phyloP scores from a whole-genome alignment of 1,140 invertebrate genomes.

The Amyelois transitella region DNA sequence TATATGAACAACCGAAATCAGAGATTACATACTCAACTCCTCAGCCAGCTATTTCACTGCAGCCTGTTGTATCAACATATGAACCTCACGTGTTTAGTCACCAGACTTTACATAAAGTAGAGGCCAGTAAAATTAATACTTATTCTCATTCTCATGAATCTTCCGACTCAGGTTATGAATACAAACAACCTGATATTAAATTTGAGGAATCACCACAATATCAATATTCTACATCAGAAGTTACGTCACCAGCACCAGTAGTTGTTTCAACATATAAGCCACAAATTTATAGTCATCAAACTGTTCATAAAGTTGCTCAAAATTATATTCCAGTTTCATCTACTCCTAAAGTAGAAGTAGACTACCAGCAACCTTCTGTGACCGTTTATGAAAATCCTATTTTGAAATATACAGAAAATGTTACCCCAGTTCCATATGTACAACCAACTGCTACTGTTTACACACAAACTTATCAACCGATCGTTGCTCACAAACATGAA shows the following conservation, averaged over 20 bases:
- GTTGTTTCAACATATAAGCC: slow-evolving; percentile 14
- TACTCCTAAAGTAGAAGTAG: slow-evolving; percentile 11
- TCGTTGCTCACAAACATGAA: slow-evolving; percentile 30
- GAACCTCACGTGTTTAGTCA: slow-evolving; percentile 42
- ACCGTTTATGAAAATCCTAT: slow-evolving; percentile 51
- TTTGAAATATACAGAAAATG: slow-evolving; percentile 39
- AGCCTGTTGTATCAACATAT: slow-evolving; percentile 35
- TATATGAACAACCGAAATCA: slow-evolving; percentile 36
- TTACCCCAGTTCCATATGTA: slow-evolving; percentile 37
- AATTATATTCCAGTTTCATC: slow-evolving; percentile 18
- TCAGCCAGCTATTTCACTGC: slow-evolving; percentile 26
- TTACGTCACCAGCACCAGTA: slow-evolving; percentile 26
- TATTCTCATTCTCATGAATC: slow-evolving; percentile 27
- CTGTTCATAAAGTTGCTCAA: slow-evolving; percentile 19
- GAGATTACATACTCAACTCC: slow-evolving; percentile 37
- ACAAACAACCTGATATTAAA: slow-evolving; percentile 24
- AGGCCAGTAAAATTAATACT: slow-evolving; percentile 37
- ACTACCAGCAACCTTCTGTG: slow-evolving; percentile 21
- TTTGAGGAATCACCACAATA: slow-evolving; percentile 22
- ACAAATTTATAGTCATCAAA: slow-evolving; percentile 21
- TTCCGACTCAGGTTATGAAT: slow-evolving; percentile 26
- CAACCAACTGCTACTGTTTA: slow-evolving; percentile 45
- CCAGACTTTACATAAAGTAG: slow-evolving; percentile 52
- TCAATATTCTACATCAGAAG: slow-evolving; percentile 2
- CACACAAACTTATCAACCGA: slow-evolving; percentile 46